Percentiles rank a stretch among this genome's conserved stretches.
Evolutionary conservation across 1,140 invertebrate species (phyloP).

Genomic region (Aphelinus certus): DNA sequence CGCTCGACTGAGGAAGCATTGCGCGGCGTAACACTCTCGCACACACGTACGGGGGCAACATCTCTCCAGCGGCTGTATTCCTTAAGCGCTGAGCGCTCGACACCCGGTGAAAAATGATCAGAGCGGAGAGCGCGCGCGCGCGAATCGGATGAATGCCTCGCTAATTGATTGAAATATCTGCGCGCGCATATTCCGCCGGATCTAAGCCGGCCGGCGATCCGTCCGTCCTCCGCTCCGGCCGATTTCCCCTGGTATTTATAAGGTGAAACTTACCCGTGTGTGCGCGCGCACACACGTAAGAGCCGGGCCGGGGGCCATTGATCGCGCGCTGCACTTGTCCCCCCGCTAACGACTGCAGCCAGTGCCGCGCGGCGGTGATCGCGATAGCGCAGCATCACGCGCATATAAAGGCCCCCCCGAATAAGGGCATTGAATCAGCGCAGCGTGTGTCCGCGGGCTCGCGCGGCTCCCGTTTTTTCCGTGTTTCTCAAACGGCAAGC

Average conservation of each 20-base stretch:
- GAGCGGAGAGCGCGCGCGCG: background rate
- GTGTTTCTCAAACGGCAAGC: background rate
- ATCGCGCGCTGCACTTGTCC: slow-evolving; percentile 38
- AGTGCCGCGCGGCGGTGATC: slow-evolving; percentile 36
- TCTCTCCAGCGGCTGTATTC: background rate
- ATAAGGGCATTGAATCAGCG: slow-evolving; percentile 58
- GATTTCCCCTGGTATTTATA: no score
- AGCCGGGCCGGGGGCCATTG: background rate
- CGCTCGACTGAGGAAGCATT: no score
- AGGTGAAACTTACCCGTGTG: background rate
- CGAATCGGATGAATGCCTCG: slow-evolving; percentile 27
- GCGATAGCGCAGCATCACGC: slow-evolving; percentile 47
- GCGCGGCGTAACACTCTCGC: no score
- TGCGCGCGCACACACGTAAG: slow-evolving; percentile 4
- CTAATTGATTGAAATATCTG: slow-evolving; percentile 39
- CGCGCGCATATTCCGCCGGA: slow-evolving; percentile 17
- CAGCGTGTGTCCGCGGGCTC: slow-evolving; percentile 32
- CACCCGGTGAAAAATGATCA: background rate
- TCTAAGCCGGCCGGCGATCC: background rate
- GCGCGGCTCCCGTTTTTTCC: slow-evolving; percentile 9
- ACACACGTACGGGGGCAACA: no score
- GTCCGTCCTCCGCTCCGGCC: no score
- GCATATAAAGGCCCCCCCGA: slow-evolving; percentile 42
- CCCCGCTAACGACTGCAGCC: slow-evolving; percentile 46
- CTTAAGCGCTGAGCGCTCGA: background rate